Evolutionary conservation across 2,888 invertebrate genomes (phyloP), one percentile per base, ranked within the genome.

Genomic region (Emesis castigata): DNA sequence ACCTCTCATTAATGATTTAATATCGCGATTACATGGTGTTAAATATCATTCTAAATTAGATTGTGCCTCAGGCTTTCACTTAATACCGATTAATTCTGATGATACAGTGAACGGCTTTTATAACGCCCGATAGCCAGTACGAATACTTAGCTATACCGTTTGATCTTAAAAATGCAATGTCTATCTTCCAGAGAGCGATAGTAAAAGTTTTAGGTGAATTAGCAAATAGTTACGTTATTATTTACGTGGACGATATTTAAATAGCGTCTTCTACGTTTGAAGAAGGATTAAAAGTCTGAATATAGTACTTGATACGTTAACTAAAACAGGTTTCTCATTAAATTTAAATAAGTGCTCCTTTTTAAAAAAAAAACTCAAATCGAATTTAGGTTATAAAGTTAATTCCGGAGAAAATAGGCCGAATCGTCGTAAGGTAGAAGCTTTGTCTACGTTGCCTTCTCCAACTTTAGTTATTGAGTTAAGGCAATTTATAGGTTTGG

Each of bases 71-170:
- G 75, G 77, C 0, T 80, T 77, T 31, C 76, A 80, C 66, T 73
- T 75, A 39, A 80, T 83, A 9, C 79, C 80, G 1, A 73, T 80
- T 9, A 39, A 14, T n/a, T n/a, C n/a, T n/a, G n/a, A n/a, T n/a
- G n/a, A 75, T 76, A 6, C 74, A 80, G 53, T 34, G 87, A 88
- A 56, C 1, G 3, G 26, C 26, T 5, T 26, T 26, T 26, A 26
- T 26, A 26, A 26, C 26, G 3, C 26, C 26, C 3, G 26, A 26
- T 6, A 6, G 26, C 26, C 26, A 26, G 6, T 26, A 26, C 26
- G 26, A 26, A 26, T 88, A 84, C 22, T 3, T 82, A 0, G 76
- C 83, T 2, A 87, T 88, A 86, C 88, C 88, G 0, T 89, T 86
- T 65, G 87, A 86, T 0, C 44, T 88, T 1, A 18, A 0, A 78